Evolutionary conservation across 2,888 invertebrate species (phyloP), one percentile per base, ranked within the genome.

Genomic region (Pyrocoelia pectoralis): DNA sequence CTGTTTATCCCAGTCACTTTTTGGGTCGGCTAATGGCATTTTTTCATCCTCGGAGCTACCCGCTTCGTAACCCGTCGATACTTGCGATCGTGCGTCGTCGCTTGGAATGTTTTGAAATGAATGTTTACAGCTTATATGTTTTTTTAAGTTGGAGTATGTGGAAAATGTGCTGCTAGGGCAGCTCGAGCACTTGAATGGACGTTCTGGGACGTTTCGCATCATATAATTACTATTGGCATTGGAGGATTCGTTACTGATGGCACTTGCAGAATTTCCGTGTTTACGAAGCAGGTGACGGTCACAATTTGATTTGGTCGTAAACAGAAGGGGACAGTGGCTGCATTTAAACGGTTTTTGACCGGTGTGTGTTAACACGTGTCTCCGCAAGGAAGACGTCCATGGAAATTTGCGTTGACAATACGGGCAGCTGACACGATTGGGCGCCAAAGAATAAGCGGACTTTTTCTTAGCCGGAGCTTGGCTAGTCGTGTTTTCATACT

Each of bases 341-440:
- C 98, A 98, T 77, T 96, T 95, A 84, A 92, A 98, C 0, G 98
- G 98, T 77, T 98, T 98, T 78, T 97, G 97, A 1, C 93, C 96
- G 0, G 97, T 98, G 79, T 98, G 98, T 0, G 98, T 98, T 4
- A 95, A 83, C 33, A 98, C 93, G 80, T 98, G 98, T 8, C 98
- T 88, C n/a, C 96, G 89, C 18, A 98, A 84, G 0, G 97, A 97
- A 19, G 96, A 97, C 0, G 94, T 93, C 98, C 98, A 98, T 0
- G 98, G 97, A 81, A 98, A 98, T 78, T 95, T 94, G 40, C 97
- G 87, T 73, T 92, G 89, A 81, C 98, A 98, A 76, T 94, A 96
- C 0, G 95, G 95, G 74, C 98, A 98, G 50, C 91, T 90, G 0
- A 97, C 95, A 17, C 97, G 88, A 80, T 97, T 97, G 0, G 97